phyloP scores from a whole-genome alignment of 2,888 invertebrate species.

The Drosophila maculinotata region DNA sequence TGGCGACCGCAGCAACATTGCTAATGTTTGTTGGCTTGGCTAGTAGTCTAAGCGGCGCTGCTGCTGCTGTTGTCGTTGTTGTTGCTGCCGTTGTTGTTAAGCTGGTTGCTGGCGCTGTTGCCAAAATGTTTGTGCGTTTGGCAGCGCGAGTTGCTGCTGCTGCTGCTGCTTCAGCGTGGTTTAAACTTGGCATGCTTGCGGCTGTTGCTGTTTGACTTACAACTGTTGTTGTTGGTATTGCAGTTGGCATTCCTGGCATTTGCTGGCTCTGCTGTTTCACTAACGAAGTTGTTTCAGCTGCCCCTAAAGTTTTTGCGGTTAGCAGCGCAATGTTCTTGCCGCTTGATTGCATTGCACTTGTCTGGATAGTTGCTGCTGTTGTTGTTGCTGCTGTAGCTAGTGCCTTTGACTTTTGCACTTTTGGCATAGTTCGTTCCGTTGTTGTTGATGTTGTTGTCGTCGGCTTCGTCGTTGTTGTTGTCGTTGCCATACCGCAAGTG shows the following conservation, averaged over 20 bases:
- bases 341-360: constrained; percentile 62
- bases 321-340: constrained; percentile 59
- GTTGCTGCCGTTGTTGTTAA: constrained; percentile 16
- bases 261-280: constrained; percentile 61
- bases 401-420: constrained; percentile 57
- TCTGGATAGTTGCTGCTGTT: constrained; percentile 35
- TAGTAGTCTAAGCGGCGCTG: constrained; percentile 25
- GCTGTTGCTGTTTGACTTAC: constrained; percentile 25
- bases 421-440: constrained; percentile 53
- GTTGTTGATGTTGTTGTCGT: constrained; percentile 25
- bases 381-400: constrained; percentile 26
- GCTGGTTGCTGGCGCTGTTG: constrained; percentile 43
- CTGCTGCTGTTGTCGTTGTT: constrained; percentile 35
- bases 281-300: constrained; percentile 78
- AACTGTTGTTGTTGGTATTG: constrained; percentile 38
- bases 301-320: constrained; percentile 75
- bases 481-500: constrained; percentile 44
- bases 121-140: constrained; percentile 59
- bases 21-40: constrained; percentile 63
- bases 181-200: constrained; percentile 58
- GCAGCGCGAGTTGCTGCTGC: constrained; percentile 36
- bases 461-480: constrained; percentile 37
- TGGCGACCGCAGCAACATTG: constrained; percentile 56
- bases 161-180: constrained; percentile 35
- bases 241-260: constrained; percentile 68